Conservation (phyloP, 1,140 invertebrate species). For the Tribolium castaneum region DNA sequence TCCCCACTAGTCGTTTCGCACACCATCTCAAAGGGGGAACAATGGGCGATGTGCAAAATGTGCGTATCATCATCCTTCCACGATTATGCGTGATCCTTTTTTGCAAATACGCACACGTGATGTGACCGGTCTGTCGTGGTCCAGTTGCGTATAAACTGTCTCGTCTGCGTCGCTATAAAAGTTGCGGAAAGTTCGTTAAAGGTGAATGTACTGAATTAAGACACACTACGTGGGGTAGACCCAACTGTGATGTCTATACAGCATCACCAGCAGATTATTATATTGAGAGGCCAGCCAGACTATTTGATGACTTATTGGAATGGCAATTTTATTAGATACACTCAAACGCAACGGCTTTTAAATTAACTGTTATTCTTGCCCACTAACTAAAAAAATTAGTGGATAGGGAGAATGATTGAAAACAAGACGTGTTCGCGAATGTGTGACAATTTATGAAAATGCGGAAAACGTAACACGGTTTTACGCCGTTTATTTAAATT, state of each 20-base stretch:
- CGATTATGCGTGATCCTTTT: constrained; percentile 28
- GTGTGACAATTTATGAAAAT: constrained; percentile 15
- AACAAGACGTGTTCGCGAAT: neutral
- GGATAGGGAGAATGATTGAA: neutral
- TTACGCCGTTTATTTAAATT: constrained; percentile 10
- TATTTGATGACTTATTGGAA: constrained; percentile 8
- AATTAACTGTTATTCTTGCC: neutral
- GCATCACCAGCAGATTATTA: neutral
- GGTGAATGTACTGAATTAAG: constrained; percentile 46
- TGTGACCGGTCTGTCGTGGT: constrained; percentile 29
- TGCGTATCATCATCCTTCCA: constrained; percentile 19
- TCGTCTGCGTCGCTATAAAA: constrained; percentile 41
- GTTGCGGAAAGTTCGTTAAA: constrained; percentile 46
- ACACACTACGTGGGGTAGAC: constrained; percentile 30
- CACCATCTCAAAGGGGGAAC: neutral
- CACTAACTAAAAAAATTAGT: neutral
- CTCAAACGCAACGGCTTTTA: neutral
- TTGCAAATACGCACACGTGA: constrained; percentile 5
- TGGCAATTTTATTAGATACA: constrained; percentile 1
- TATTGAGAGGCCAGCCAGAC: constrained; percentile 30
- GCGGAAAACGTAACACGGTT: neutral
- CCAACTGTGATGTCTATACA: neutral
- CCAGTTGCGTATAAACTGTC: constrained; percentile 39
- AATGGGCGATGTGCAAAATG: constrained; percentile 13
- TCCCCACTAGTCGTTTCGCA: neutral